phyloP scores from a whole-genome alignment of 1,140 invertebrate species.

The Marisa cornuarietis region DNA sequence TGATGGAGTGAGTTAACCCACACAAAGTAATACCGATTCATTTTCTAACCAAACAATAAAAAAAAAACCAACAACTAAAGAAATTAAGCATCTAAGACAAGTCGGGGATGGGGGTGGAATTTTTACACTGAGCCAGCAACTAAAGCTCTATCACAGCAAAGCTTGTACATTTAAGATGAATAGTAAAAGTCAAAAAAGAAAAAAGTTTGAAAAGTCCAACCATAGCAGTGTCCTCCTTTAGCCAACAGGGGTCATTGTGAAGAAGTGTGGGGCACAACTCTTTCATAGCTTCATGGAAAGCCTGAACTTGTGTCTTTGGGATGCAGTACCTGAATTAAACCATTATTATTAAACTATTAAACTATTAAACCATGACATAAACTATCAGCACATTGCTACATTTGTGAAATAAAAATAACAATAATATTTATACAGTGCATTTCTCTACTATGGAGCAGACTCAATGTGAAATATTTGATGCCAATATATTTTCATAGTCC shows the following conservation, averaged over 20 bases:
- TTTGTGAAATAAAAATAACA: neutral
- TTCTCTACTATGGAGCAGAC: neutral
- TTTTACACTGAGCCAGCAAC: too few relatives aligned
- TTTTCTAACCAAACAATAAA: neutral
- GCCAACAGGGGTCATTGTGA: constrained; percentile 83
- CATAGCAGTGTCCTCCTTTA: constrained; percentile 94
- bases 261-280: constrained; percentile 80
- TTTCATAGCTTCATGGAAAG: constrained; percentile 79
- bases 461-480: neutral
- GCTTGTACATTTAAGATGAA: too few relatives aligned
- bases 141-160: too few relatives aligned
- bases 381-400: constrained; percentile 16
- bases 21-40: neutral
- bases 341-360: too few relatives aligned
- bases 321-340: constrained; percentile 78
- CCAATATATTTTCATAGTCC: neutral
- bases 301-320: constrained; percentile 78
- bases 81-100: too few relatives aligned
- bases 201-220: constrained; percentile 56
- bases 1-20: too few relatives aligned
- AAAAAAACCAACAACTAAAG: neutral
- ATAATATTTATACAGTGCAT: neutral
- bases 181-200: neutral
- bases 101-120: too few relatives aligned
- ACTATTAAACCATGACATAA: constrained; percentile 24